Conservation (phyloP, 2,797 vertebrate species). For the Argentina silus region DNA sequence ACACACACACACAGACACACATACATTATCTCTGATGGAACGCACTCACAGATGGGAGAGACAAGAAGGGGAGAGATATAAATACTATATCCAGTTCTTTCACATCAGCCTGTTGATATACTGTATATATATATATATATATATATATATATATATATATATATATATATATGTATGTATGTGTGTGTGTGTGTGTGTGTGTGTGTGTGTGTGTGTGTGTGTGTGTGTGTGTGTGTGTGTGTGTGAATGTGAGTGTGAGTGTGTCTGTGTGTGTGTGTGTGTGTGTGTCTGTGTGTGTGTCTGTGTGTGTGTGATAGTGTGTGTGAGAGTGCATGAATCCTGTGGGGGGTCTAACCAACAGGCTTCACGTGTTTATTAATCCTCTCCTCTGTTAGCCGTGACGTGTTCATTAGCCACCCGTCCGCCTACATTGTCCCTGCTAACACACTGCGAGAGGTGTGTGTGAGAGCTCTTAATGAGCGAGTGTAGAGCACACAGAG, state of each 20-base stretch:
- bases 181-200: slow-evolving; percentile 17
- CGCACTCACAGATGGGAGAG: slow-evolving; percentile 14
- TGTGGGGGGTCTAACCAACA: slow-evolving; percentile 5
- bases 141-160: too few relatives aligned
- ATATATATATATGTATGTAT: slow-evolving; percentile 14
- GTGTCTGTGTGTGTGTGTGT: slow-evolving; percentile 12
- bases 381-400: slow-evolving; percentile 54
- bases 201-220: slow-evolving; percentile 11
- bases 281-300: slow-evolving; percentile 20
- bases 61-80: slow-evolving; percentile 20
- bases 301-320: slow-evolving; percentile 23
- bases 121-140: too few relatives aligned
- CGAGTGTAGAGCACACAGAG: slow-evolving; percentile 18
- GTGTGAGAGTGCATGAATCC: neutral
- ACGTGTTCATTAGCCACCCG: slow-evolving; percentile 72
- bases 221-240: slow-evolving; percentile 22
- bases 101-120: slow-evolving; percentile 13
- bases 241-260: slow-evolving; percentile 1
- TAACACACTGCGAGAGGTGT: slow-evolving; percentile 33
- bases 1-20: slow-evolving; percentile 2
- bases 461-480: slow-evolving; percentile 37
- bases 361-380: slow-evolving; percentile 63
- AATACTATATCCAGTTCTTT: slow-evolving; percentile 36
- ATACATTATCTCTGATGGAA: slow-evolving; percentile 9
- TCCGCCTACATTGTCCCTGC: slow-evolving; percentile 59